A percentile compares a stretch with the other conserved stretches of the same genome.
Evolutionary conservation across 1,140 invertebrate genomes (phyloP).

Genomic region (Trachymyrmex septentrionalis): DNA sequence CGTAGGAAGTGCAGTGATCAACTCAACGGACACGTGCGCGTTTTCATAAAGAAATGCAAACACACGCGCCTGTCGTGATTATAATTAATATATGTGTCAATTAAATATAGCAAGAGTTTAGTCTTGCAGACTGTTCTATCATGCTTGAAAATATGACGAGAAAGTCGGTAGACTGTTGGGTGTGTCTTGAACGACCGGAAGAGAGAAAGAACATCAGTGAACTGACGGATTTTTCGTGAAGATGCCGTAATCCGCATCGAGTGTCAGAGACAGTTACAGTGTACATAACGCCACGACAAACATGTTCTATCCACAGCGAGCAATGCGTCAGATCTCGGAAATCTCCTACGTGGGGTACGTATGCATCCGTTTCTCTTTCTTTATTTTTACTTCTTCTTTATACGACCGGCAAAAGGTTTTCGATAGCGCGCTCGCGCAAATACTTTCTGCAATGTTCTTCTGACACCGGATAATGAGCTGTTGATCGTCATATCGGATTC

Average conservation of each 20-base stretch:
- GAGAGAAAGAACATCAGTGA: conserved; percentile 16
- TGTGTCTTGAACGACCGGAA: conserved; percentile 36
- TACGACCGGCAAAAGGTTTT: not conserved
- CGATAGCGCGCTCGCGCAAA: not conserved
- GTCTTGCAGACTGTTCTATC: no score
- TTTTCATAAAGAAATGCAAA: not conserved
- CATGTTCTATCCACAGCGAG: conserved; percentile 77
- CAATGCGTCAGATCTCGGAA: conserved; percentile 84
- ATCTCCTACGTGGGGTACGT: conserved; percentile 85
- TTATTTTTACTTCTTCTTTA: not conserved
- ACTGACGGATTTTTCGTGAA: conserved; percentile 22
- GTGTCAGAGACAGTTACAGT: conserved; percentile 20
- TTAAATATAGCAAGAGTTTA: not conserved
- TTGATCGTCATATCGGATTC: not conserved
- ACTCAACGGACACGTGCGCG: not conserved
- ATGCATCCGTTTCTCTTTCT: not conserved
- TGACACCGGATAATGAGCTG: not conserved
- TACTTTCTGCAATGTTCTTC: not conserved
- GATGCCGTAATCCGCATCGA: conserved; percentile 34
- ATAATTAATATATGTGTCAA: not conserved
- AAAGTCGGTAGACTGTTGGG: conserved; percentile 4
- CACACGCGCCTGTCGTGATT: not conserved
- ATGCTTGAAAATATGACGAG: conserved; percentile 33
- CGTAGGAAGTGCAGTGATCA: conserved; percentile 62
- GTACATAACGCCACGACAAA: conserved; percentile 25